These are phyloP conservation scores for Rhagologus leucostigma DNA, from an alignment of 2,113 vertebrate genomes.

Conservation along the genomic window DNA sequence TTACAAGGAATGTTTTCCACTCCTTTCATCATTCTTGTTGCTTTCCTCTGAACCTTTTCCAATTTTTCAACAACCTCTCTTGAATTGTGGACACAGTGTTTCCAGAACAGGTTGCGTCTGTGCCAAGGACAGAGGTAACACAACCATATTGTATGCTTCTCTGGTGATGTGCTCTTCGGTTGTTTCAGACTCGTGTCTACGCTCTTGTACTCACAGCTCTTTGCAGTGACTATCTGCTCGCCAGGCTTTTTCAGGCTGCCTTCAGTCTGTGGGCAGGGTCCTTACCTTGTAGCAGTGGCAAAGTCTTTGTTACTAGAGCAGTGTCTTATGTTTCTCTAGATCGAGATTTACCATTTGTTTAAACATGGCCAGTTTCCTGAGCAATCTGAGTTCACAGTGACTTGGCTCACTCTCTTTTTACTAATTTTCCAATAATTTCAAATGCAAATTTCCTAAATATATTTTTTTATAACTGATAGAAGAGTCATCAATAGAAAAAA, in stretches of 20 bases:
- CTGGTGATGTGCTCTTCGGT: background rate
- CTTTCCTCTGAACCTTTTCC: conserved; percentile 48
- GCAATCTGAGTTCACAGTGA: background rate
- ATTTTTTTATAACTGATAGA: background rate
- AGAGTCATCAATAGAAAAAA: background rate
- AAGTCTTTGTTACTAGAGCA: background rate
- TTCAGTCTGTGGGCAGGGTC: background rate
- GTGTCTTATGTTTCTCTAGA: background rate
- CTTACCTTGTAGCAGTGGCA: background rate
- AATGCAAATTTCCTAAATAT: background rate
- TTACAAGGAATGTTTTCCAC: conserved; percentile 33
- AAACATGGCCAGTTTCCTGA: background rate
- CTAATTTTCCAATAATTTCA: background rate
- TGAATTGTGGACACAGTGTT: background rate
- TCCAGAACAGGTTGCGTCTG: background rate
- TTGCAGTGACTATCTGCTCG: background rate
- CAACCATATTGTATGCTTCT: background rate
- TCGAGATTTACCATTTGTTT: background rate
- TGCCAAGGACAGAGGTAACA: conserved; percentile 35
- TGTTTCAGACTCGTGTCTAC: background rate
- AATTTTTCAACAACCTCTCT: conserved; percentile 27
- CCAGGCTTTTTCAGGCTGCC: background rate
- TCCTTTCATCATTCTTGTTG: conserved; percentile 17
- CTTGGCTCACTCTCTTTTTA: background rate
- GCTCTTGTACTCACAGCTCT: background rate